These are phyloP conservation scores for Coelopa frigida DNA, from an alignment of 1,140 invertebrate species.

Conservation along the genomic window DNA sequence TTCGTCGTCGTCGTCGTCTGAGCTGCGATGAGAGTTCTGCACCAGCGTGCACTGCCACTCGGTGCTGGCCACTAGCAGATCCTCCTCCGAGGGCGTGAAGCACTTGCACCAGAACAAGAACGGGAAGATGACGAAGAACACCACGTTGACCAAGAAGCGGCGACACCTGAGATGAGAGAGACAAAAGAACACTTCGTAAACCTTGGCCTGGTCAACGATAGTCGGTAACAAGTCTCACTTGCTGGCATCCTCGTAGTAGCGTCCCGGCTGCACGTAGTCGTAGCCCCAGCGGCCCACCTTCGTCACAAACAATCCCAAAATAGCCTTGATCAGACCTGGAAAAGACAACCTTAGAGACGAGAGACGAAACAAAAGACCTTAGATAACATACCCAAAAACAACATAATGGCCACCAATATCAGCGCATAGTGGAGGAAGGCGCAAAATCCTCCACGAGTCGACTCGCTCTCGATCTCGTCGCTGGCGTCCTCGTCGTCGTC, in stretches of 20 bases:
- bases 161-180: conserved; percentile 2
- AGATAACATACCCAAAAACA: conserved; percentile 7
- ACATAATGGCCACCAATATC: conserved; percentile 2
- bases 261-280: conserved; percentile 6
- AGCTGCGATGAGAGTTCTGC: background rate
- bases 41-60: conserved; percentile 7
- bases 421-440: background rate
- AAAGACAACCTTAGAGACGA: background rate
- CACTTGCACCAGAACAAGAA: conserved; percentile 14
- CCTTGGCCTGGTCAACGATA: background rate
- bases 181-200: background rate
- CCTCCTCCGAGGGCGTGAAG: conserved; percentile 7
- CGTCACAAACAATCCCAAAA: conserved; percentile 5
- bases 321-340: conserved; percentile 15
- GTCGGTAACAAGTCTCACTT: background rate
- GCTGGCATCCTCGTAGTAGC: conserved; percentile 8
- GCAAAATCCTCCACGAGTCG: background rate
- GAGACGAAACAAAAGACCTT: background rate
- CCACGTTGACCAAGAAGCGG: conserved; percentile 12
- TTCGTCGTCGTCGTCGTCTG: background rate
- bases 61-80: conserved; percentile 7
- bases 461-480: no score
- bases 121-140: conserved; percentile 15
- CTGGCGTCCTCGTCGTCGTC: no score
- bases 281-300: conserved; percentile 6